These are phyloP conservation scores for Phycodurus eques DNA, from an alignment of 2,113 vertebrate genomes.

Conservation along the genomic window DNA sequence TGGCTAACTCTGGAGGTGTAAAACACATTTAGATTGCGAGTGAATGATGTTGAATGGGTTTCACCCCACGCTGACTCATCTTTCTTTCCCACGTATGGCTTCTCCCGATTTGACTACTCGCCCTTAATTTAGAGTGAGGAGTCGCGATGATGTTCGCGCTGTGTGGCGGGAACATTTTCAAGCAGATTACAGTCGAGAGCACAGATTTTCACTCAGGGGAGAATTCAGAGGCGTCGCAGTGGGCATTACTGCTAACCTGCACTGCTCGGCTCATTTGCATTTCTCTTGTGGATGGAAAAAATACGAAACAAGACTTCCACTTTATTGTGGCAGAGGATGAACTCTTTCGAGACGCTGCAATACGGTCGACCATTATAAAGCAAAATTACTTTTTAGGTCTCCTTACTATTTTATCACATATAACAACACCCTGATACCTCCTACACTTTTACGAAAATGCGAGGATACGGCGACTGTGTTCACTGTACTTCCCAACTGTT, in stretches of 20 bases:
- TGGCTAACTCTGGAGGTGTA: slow-evolving; percentile 44
- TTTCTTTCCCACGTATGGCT: slow-evolving; percentile 32
- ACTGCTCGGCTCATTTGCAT: slow-evolving; percentile 33
- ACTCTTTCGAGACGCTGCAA: slow-evolving; percentile 13
- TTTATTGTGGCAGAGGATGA: slow-evolving; percentile 19
- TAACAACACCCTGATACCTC: slow-evolving; percentile 30
- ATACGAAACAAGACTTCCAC: slow-evolving; percentile 15
- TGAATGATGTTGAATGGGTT: slow-evolving; percentile 52
- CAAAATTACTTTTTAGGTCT: slow-evolving; percentile 25
- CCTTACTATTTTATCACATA: slow-evolving; percentile 15
- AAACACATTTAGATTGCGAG: slow-evolving; percentile 47
- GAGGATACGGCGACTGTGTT: not conserved
- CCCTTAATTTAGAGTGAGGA: slow-evolving; percentile 46
- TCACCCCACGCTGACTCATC: slow-evolving; percentile 44
- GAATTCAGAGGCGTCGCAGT: slow-evolving; percentile 31
- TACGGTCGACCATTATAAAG: slow-evolving; percentile 15
- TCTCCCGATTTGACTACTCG: slow-evolving; percentile 42
- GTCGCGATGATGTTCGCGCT: slow-evolving; percentile 10
- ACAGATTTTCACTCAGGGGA: slow-evolving; percentile 20
- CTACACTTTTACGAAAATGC: not conserved
- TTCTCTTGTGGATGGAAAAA: slow-evolving; percentile 10
- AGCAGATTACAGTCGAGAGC: slow-evolving; percentile 26
- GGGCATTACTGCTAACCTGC: slow-evolving; percentile 25
- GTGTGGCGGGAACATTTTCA: slow-evolving; percentile 19
- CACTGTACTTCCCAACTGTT: slow-evolving; percentile 8